phyloP scores from a whole-genome alignment of 2,113 vertebrate genomes.

The Vombatus ursinus region DNA sequence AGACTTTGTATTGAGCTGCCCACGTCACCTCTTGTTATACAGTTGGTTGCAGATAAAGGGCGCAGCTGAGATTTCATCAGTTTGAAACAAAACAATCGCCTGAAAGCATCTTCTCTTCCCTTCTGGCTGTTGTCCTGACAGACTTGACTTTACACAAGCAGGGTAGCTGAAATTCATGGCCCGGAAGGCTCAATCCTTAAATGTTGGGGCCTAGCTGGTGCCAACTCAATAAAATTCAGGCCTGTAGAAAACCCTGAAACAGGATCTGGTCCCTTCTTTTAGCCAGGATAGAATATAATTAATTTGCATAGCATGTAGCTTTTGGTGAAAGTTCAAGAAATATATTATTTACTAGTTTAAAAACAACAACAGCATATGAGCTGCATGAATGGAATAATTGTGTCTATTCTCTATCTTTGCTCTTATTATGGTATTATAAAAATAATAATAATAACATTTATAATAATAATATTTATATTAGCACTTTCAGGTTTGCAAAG shows the following conservation, averaged over 20 bases:
- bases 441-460: background rate
- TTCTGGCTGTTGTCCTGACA: background rate
- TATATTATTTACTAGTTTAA: background rate
- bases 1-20: background rate
- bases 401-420: background rate
- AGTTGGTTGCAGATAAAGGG: background rate
- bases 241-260: background rate
- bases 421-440: background rate
- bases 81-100: background rate
- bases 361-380: background rate
- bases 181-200: background rate
- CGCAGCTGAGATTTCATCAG: background rate
- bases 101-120: background rate
- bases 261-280: background rate
- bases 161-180: background rate
- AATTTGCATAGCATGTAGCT: background rate
- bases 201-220: background rate
- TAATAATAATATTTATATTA: background rate
- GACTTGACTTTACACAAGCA: background rate
- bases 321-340: background rate
- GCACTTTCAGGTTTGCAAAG: too few species aligned
- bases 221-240: background rate
- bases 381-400: background rate
- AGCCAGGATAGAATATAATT: background rate
- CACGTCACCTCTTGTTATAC: background rate